Conservation (phyloP, 2,888 invertebrate species). For the Polydrusus cervinus region DNA sequence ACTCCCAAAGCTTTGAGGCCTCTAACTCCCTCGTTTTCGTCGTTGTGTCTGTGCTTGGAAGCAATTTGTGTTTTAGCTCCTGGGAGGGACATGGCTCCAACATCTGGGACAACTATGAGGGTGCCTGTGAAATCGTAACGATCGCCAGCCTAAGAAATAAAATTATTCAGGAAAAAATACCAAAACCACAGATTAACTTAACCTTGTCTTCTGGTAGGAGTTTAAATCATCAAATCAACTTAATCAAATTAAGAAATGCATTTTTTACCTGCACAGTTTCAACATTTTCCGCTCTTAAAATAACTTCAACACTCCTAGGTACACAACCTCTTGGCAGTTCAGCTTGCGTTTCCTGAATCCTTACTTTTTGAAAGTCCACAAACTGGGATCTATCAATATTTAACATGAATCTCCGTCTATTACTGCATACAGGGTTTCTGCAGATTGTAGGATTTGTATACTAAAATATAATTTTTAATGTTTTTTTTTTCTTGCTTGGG, state of each 20-base stretch:
- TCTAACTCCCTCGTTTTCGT: conserved; percentile 76
- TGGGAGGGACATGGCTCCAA: conserved; percentile 88
- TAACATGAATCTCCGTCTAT: conserved; percentile 90
- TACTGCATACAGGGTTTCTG: conserved; percentile 95
- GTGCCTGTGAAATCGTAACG: conserved; percentile 96
- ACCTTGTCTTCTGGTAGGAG: too few species aligned
- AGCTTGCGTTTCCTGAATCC: conserved; percentile 98
- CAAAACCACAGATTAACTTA: too few species aligned
- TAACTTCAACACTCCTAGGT: conserved; percentile 95
- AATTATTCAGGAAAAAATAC: too few species aligned
- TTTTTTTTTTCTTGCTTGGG: too few species aligned
- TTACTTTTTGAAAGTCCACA: conserved; percentile 97
- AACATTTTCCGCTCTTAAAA: conserved; percentile 95
- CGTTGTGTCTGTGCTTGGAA: conserved; percentile 81
- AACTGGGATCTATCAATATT: conserved; percentile 96
- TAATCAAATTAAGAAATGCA: too few species aligned
- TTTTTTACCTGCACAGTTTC: conserved; percentile 91
- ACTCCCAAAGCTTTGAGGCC: conserved; percentile 84
- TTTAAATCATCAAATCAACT: too few species aligned
- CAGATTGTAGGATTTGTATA: conserved; percentile 97
- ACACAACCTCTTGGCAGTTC: conserved; percentile 97
- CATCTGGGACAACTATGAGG: conserved; percentile 97
- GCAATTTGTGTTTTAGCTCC: conserved; percentile 90
- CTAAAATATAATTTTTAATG: conserved; percentile 73
- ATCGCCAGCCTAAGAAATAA: conserved; percentile 76